Base-by-base conservation (phyloP, 2,888 invertebrate genomes). In the Phengaris alcon region DNA sequence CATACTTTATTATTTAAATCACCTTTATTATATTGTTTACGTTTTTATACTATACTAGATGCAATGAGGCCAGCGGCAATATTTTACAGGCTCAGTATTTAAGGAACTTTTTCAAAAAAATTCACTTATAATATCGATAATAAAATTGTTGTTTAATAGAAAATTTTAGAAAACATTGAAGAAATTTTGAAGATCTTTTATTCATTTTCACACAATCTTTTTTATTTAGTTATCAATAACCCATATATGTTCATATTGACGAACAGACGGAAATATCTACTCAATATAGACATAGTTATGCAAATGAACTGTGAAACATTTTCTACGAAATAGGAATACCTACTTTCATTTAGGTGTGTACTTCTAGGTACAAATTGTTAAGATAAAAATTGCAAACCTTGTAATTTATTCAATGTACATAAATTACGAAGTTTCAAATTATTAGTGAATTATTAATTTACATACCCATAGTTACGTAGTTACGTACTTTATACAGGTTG, bases 1-100 rank as follows among this genome's bases (percentile, higher is more conserved):
- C 76, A 74, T 77, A 75, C 70, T 77, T 77, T 77, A 76, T 73
- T 51, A 74, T 76, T 68, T 51, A 51, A 52, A 59, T 79, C 76
- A 78, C 77, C 77, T 79, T 79, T 73, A 73, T 44, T 69, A 52
- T 75, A 68, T 64, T 68, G 68, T 6, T 46, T 46, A 46, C 9
- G 13, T 57, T 57, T 57, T 15, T 59, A 22, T 22, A 22, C 22
- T 6, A 48, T 48, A 8, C 6, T 48, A 48, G 7, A n/a, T n/a
- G n/a, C n/a, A 48, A 48, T 48, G 48, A 48, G 48, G 48, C 48
- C 48, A 48, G 3, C 5, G 2, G 2, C n/a, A n/a, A n/a, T 7
- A 48, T 48, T 48, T 48, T 48, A 48, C 48, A 1, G 7, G 3
- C 48, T 48, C 7, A 48, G 48, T 7, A 48, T 48, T 48, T 48